Evolutionary conservation across 2,888 invertebrate genomes (phyloP), one percentile per base, ranked within the genome.

Genomic region (Acronicta aceris): DNA sequence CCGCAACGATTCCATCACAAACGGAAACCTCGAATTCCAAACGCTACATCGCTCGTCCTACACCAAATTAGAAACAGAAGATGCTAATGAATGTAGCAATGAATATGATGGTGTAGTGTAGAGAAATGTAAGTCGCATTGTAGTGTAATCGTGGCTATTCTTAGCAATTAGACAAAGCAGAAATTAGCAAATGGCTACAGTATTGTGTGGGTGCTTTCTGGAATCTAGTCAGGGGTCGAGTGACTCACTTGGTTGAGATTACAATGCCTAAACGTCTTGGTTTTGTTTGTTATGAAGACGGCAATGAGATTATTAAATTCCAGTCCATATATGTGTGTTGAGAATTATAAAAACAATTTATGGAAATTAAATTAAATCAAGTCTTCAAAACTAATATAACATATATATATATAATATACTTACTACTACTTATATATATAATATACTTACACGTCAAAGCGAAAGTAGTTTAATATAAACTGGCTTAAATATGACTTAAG

Each of bases 151-250:
- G 66, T 65, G 67, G 69, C 63, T 74, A 74, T 76, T 74, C 76
- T 71, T 73, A 65, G 70, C 78, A 78, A 81, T 82, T 80, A 81
- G 73, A 80, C 79, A 81, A 74, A 70, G 68, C 72, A 71, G 74
- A 78, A 81, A 81, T 80, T 80, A 79, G 74, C 74, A 70, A 79
- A 74, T 65, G 65, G 65, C 61, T 57, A 65, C 60, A 65, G 59
- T 56, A 63, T 51, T 64, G 71, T 71, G 73, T 76, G 76, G 74
- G 76, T 65, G 71, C 67, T 58, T 67, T 62, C 46, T 40, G 60
- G 65, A 70, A 73, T 74, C 71, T 71, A 60, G 62, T 76, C 69
- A 78, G 62, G 67, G 71, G 70, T 68, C 67, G 53, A 71, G 50
- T 76, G 72, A 74, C 65, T 74, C 69, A 74, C 59, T 71, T 63